Conservation (phyloP, 2,888 invertebrate species). For the Drosophila diplacantha region DNA sequence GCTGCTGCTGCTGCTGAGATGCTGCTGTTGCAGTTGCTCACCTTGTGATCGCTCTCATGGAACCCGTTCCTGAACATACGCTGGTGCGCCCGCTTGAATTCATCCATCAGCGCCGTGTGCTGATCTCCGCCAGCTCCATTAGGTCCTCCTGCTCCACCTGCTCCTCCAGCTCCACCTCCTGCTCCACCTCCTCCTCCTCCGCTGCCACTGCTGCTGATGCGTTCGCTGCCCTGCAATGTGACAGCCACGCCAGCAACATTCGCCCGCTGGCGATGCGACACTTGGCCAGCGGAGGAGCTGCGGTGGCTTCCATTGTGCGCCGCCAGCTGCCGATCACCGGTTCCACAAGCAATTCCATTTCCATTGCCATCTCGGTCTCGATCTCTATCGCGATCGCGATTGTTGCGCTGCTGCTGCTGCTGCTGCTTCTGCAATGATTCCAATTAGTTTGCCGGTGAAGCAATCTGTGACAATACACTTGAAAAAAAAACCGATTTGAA, state of each 20-base stretch:
- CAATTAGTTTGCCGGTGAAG: slow-evolving; percentile 35
- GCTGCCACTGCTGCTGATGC: slow-evolving; percentile 77
- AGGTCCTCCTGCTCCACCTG: slow-evolving; percentile 61
- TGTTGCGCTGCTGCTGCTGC: slow-evolving; percentile 50
- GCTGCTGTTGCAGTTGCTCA: slow-evolving; percentile 52
- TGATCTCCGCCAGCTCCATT: slow-evolving; percentile 78
- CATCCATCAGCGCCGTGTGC: slow-evolving; percentile 90
- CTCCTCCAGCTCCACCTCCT: slow-evolving; percentile 56
- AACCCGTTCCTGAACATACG: slow-evolving; percentile 87
- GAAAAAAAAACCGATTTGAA: too few relatives aligned
- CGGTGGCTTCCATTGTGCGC: slow-evolving; percentile 45
- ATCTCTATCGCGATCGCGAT: slow-evolving; percentile 29
- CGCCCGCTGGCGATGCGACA: slow-evolving; percentile 59
- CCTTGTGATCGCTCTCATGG: slow-evolving; percentile 75
- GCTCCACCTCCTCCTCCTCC: slow-evolving; percentile 25
- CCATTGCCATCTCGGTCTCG: slow-evolving; percentile 39
- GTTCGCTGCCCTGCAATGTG: slow-evolving; percentile 74
- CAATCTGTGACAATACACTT: slow-evolving; percentile 6
- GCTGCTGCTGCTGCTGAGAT: slow-evolving; percentile 1
- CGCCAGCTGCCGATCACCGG: slow-evolving; percentile 15
- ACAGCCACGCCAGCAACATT: slow-evolving; percentile 41
- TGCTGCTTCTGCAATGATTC: slow-evolving; percentile 54
- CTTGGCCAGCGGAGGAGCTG: slow-evolving; percentile 46
- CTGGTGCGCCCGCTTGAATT: slow-evolving; percentile 91
- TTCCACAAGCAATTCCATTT: slow-evolving; percentile 36